Evolutionary conservation across 2,888 invertebrate genomes (phyloP).

Genomic region (Aplocera efformata): DNA sequence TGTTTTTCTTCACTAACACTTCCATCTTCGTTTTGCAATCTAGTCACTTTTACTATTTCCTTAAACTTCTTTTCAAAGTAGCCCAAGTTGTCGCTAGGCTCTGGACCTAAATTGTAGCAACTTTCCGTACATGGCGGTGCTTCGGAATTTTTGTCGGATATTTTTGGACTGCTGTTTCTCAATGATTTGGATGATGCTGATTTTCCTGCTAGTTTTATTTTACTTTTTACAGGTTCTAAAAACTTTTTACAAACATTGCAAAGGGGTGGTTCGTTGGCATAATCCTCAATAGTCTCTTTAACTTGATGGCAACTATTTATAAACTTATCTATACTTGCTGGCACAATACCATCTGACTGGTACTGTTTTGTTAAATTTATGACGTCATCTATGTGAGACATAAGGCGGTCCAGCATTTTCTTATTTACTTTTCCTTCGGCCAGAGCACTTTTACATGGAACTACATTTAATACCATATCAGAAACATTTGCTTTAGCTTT

Average conservation of each 20-base stretch:
- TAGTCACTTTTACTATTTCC: conserved; percentile 42
- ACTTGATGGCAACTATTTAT: conserved; percentile 29
- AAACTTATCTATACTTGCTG: conserved; percentile 29
- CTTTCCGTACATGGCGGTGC: conserved; percentile 6
- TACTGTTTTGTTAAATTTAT: conserved; percentile 27
- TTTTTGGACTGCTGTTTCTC: not conserved
- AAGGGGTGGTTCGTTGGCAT: conserved; percentile 15
- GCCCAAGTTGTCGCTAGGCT: conserved; percentile 22
- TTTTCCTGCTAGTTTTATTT: conserved; percentile 1
- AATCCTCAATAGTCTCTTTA: conserved; percentile 29
- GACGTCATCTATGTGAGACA: conserved; percentile 31
- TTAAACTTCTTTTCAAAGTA: conserved; percentile 40
- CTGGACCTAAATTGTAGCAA: conserved; percentile 12
- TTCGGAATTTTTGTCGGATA: conserved; percentile 1
- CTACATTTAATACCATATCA: conserved; percentile 1
- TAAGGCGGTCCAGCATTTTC: conserved; percentile 23
- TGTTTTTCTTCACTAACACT: conserved; percentile 42
- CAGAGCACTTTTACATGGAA: conserved; percentile 2
- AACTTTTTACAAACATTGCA: conserved; percentile 23
- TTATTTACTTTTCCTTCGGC: conserved; percentile 10
- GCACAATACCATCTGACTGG: conserved; percentile 19
- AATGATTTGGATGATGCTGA: conserved; percentile 2
- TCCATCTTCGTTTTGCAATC: conserved; percentile 39
- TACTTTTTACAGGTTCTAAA: conserved; percentile 1
- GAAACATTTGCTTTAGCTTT: not conserved